A percentile compares a stretch with the other conserved stretches of the same genome.
Evolutionary conservation across 2,113 vertebrate species (phyloP).

Genomic region (Numida meleagris): DNA sequence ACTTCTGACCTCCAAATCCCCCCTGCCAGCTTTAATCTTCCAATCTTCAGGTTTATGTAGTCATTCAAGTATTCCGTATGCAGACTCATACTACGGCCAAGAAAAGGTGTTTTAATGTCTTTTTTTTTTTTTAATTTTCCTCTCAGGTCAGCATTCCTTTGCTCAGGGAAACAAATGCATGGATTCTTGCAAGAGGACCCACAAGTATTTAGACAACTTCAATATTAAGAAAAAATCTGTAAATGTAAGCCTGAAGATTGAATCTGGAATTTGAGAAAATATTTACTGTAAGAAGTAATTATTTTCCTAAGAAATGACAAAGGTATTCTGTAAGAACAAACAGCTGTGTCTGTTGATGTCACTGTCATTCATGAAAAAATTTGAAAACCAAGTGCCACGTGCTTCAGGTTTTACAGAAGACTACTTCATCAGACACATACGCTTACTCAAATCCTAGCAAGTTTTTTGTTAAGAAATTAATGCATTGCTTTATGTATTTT

Average conservation of each 20-base stretch:
- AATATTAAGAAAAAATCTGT: not conserved
- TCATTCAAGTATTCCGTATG: not conserved
- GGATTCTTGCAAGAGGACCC: not conserved
- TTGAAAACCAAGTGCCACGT: not conserved
- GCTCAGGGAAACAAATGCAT: not conserved
- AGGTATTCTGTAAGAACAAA: not conserved
- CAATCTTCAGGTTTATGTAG: not conserved
- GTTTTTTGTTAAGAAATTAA: not conserved
- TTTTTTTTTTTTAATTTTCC: too few relatives aligned
- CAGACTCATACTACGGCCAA: not conserved
- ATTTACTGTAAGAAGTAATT: not conserved
- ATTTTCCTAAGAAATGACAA: not conserved
- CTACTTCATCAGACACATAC: not conserved
- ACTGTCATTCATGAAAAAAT: not conserved
- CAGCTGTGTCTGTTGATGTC: not conserved
- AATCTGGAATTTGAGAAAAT: not conserved
- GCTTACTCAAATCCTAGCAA: not conserved
- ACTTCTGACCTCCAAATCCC: conserved; percentile 20
- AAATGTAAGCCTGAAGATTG: not conserved
- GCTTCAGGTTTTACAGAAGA: not conserved
- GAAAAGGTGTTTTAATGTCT: too few relatives aligned
- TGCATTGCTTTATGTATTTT: not conserved
- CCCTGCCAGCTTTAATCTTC: not conserved
- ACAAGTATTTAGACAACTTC: not conserved
- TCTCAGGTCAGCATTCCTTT: not conserved